Base-by-base conservation (phyloP, 1,140 invertebrate species). In the Antheraea pernyi region DNA sequence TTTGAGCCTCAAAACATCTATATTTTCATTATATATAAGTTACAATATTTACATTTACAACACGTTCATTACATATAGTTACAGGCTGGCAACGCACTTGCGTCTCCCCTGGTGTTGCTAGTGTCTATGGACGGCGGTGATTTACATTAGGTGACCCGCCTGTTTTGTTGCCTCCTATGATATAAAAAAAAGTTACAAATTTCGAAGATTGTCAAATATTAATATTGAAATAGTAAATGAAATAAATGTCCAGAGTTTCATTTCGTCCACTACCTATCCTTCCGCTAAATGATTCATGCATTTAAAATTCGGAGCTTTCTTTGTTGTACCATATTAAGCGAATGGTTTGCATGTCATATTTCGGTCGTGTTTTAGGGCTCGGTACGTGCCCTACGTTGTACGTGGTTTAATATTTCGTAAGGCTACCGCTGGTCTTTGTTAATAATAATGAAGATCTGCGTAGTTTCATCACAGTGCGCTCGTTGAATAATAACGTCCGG, bases 381-480 rank as follows among this genome's bases (percentile, higher is more conserved):
- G 64, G 72, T 78, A 74, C 69, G 74, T 82, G 79, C 73, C 75
- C 72, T 75, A 71, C 67, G 75, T 30, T 58, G 67, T 84, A 82
- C 84, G 80, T 82, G 78, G 67, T 80, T 78, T 75, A 82, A 83
- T 80, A 86, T 91, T 85, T 90, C 86, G 86, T 85, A 82, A 90
- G 46, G 46, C 16, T n/a, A 13, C 46, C 82, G 70, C 16, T 72
- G 77, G 74, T 77, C 85, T 91, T 87, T 86, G 87, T 88, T 91
- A 91, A 88, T 88, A 91, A 89, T 87, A 90, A 88, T 91, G 87
- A 90, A 90, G 89, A 90, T 90, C 81, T 87, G 79, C 75, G 84
- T 86, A 85, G 85, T 91, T 91, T 91, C 89, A 89, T 90, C 88
- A 90, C 75, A 86, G 80, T 88, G 84, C 85, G 89, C 79, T 86